Conservation (phyloP, 2,888 invertebrate species). For the Rhamnusium bicolor region DNA sequence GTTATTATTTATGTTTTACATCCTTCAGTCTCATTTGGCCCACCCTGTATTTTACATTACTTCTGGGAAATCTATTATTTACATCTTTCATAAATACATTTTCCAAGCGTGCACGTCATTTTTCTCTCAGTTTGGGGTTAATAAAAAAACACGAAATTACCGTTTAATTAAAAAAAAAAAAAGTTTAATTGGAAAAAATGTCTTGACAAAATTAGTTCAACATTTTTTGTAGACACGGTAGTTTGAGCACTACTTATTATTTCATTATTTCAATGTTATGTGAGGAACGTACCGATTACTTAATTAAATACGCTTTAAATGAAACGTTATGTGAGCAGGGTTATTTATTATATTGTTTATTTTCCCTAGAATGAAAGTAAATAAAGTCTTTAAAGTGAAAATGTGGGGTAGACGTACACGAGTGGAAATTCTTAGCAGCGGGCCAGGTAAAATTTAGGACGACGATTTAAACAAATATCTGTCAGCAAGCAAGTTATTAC, state of each 20-base stretch:
- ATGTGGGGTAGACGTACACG: constrained; percentile 7
- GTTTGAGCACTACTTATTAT: not conserved
- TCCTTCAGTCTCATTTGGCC: no score
- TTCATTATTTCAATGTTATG: not conserved
- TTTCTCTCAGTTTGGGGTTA: no score
- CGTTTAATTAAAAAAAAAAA: no score
- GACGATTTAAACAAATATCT: constrained; percentile 64
- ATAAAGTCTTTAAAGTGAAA: constrained; percentile 32
- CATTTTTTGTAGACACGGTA: no score
- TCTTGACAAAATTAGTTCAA: not conserved
- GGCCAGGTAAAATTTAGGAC: constrained; percentile 54
- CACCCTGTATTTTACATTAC: no score
- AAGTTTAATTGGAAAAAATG: no score
- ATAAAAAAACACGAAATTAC: no score
- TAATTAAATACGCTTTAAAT: constrained; percentile 5
- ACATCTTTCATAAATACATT: no score
- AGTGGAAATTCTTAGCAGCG: constrained; percentile 34
- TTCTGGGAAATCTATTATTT: no score
- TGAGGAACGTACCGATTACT: not conserved
- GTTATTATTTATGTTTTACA: no score
- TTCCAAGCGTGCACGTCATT: no score
- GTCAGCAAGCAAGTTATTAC: constrained; percentile 63
- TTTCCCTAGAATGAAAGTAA: constrained; percentile 26
- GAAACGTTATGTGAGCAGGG: constrained; percentile 5
- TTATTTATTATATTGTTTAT: constrained; percentile 34